Conservation (phyloP, 2,888 invertebrate species). For the Drosophila hamatofila region DNA sequence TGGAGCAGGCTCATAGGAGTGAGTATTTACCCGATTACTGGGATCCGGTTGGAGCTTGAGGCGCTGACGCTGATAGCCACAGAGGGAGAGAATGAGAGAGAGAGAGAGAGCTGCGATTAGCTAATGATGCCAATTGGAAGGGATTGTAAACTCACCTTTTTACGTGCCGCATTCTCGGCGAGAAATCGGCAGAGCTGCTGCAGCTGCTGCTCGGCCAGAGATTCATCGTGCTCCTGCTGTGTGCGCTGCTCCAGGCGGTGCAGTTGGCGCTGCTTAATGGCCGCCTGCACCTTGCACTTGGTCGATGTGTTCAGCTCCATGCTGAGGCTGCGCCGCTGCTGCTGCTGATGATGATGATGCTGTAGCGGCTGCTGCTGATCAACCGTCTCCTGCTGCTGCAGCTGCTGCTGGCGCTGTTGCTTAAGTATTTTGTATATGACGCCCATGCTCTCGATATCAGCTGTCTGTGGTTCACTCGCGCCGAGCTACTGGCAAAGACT, state of each 20-base stretch:
- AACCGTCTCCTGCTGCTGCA: slow-evolving; percentile 29
- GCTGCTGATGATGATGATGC: slow-evolving; percentile 32
- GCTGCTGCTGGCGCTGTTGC: slow-evolving; percentile 66
- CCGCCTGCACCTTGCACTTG: slow-evolving; percentile 67
- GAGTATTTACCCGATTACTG: not conserved
- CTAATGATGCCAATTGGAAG: not conserved
- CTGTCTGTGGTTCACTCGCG: slow-evolving; percentile 40
- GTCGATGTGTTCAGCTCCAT: slow-evolving; percentile 64
- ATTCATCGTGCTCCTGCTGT: slow-evolving; percentile 34
- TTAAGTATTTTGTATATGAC: slow-evolving; percentile 81
- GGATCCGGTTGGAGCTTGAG: slow-evolving; percentile 35
- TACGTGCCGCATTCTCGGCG: slow-evolving; percentile 81
- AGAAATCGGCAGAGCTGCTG: slow-evolving; percentile 82
- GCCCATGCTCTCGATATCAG: slow-evolving; percentile 61
- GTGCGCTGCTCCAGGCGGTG: slow-evolving; percentile 21
- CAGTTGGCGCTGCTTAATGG: slow-evolving; percentile 59
- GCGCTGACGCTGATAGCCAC: slow-evolving; percentile 51
- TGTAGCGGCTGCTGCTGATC: slow-evolving; percentile 44
- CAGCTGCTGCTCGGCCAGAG: slow-evolving; percentile 69
- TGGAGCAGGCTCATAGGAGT: not conserved
- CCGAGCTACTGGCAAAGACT: slow-evolving; percentile 64
- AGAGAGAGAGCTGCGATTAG: slow-evolving; percentile 8
- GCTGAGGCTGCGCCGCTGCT: slow-evolving; percentile 20
- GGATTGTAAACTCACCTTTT: slow-evolving; percentile 64
- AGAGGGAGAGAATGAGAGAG: not conserved